Base-by-base conservation (phyloP, 2,113 vertebrate species). In the Trichomycterus rosablanca region DNA sequence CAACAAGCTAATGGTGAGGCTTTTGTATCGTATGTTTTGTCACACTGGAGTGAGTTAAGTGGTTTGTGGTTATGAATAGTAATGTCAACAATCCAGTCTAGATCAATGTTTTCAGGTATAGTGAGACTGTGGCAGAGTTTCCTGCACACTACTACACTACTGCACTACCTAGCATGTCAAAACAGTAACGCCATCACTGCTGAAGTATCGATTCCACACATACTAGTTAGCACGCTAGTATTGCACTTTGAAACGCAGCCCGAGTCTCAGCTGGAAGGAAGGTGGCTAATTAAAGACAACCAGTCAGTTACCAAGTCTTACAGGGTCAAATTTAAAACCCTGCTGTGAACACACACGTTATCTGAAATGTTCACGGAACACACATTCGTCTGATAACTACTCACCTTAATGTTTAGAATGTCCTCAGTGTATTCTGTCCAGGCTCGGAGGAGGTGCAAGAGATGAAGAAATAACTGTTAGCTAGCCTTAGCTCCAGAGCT, bases 381-480 rank as follows among this genome's bases (percentile, higher is more conserved):
- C n/a, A 2, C 5, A 40, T 2, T 5, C 14, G 37, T 3, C 37
- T 40, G 37, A 12, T 6, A n/a, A n/a, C n/a, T n/a, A 45, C 50
- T 46, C 40, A 64, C 61, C 61, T 16, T 34, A 0, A 1, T 28
- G 50, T 15, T 50, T 18, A 11, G 2, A 8, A 15, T 11, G 3
- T 22, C 12, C 32, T 43, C 37, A 12, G 4, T 19, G 10, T 39
- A n/a, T 2, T 23, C 15, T 10, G 11, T 9, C 2, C 37, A 4
- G 8, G 24, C 12, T 11, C 7, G 18, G 18, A 7, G 52, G 43
- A 40, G 43, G 22, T 24, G 61, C 32, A 26, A 15, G n/a, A n/a
- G 24, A 30, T 37, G 43, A n/a, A 20, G 63, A 1, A 65, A 30
- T 49, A 49, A 65, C 46, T 24, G 59, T 40, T 61, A 51, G 59